phyloP scores from a whole-genome alignment of 2,888 invertebrate genomes.

The Tipula confusa region DNA sequence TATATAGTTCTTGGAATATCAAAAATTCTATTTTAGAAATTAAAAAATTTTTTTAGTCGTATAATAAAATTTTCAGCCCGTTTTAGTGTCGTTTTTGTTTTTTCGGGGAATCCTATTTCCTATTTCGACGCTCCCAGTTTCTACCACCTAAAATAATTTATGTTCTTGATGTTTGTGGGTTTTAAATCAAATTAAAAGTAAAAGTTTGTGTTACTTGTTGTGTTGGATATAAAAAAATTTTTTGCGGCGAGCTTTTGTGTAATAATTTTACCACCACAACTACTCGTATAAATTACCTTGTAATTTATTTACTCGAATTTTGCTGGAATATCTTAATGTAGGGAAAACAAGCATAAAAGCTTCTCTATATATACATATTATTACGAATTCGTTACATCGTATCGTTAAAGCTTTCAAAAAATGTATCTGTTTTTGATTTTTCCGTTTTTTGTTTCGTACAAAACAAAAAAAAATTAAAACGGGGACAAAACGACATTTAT shows the following conservation, averaged over 20 bases:
- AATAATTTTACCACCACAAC: neutral
- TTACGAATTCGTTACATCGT: neutral
- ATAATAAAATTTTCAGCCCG: neutral
- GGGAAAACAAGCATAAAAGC: neutral
- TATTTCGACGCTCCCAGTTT: neutral
- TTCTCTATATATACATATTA: neutral
- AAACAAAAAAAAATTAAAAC: neutral
- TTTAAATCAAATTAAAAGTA: neutral
- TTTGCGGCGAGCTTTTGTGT: neutral
- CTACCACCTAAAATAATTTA: neutral
- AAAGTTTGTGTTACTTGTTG: neutral
- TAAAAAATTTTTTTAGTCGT: neutral
- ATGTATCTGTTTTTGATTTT: conserved; percentile 14
- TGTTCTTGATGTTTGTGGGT: conserved; percentile 3
- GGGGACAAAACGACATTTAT: neutral
- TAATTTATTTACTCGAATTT: neutral
- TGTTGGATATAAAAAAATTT: neutral
- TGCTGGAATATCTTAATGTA: neutral
- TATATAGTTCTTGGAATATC: neutral
- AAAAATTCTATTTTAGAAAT: conserved; percentile 7
- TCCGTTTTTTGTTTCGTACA: neutral
- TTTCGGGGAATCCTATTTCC: neutral
- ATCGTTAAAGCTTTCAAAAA: neutral
- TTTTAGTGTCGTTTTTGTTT: neutral
- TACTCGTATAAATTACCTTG: neutral